phyloP scores from a whole-genome alignment of 2,797 vertebrate genomes.

The Ficedula albicollis region DNA sequence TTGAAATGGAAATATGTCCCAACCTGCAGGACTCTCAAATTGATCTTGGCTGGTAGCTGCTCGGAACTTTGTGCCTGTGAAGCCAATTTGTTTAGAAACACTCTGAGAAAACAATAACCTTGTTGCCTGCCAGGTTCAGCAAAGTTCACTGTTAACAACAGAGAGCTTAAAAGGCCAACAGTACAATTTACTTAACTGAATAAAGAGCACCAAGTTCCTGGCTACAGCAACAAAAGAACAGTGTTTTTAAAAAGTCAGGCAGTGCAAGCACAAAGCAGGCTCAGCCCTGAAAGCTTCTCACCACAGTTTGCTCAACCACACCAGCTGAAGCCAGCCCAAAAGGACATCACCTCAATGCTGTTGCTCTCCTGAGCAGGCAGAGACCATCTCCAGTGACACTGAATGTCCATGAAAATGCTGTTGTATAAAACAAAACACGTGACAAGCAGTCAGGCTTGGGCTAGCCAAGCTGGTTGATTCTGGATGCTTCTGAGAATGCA shows the following conservation, averaged over 20 bases:
- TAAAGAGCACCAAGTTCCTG: neutral
- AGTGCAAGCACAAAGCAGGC: neutral
- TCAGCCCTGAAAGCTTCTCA: neutral
- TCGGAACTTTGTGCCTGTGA: neutral
- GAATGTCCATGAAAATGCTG: neutral
- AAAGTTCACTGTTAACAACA: neutral
- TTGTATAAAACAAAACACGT: neutral
- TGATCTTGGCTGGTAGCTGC: neutral
- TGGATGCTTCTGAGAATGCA: neutral
- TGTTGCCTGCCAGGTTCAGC: neutral
- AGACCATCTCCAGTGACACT: neutral
- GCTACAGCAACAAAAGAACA: neutral
- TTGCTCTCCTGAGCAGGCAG: neutral
- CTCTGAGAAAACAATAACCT: neutral
- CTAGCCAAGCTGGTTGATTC: neutral
- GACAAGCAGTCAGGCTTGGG: neutral
- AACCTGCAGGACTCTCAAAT: neutral
- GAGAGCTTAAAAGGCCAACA: neutral
- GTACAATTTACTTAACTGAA: neutral
- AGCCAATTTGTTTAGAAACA: neutral
- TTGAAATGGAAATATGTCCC: neutral
- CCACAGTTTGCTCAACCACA: neutral
- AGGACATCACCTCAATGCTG: neutral
- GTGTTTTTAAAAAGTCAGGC: neutral
- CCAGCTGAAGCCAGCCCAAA: neutral